Evolutionary conservation across 2,888 invertebrate genomes (phyloP).

Genomic region (Nomada hirtipes): DNA sequence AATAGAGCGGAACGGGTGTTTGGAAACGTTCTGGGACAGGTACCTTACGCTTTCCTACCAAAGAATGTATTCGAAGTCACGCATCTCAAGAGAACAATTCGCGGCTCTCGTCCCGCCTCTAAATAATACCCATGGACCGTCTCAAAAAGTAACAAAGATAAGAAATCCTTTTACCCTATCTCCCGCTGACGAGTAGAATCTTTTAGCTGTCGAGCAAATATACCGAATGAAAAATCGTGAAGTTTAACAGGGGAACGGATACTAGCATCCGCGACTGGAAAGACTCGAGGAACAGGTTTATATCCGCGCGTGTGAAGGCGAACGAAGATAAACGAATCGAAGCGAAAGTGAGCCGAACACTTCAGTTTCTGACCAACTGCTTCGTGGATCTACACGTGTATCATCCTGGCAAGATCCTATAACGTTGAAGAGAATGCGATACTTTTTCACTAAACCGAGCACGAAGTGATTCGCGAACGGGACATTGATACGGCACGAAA

Average conservation of each 20-base stretch:
- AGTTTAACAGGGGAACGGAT: conserved; percentile 15
- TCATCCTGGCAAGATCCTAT: neutral
- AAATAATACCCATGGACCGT: neutral
- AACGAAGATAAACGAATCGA: conserved; percentile 58
- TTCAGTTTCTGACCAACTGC: conserved; percentile 51
- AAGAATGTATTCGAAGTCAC: conserved; percentile 5
- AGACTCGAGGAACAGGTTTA: conserved; percentile 56
- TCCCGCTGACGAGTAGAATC: neutral
- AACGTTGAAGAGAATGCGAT: neutral
- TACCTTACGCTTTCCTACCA: conserved; percentile 1
- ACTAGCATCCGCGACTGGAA: conserved; percentile 44
- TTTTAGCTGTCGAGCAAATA: neutral
- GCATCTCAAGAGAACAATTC: neutral
- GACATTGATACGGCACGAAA: neutral
- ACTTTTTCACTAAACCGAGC: neutral
- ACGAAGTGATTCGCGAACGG: neutral
- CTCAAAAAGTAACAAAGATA: neutral
- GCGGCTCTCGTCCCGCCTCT: neutral
- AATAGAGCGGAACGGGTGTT: conserved; percentile 32
- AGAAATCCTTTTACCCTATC: neutral
- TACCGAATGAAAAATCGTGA: conserved; percentile 14
- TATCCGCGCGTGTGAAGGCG: conserved; percentile 54
- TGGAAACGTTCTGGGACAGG: conserved; percentile 12
- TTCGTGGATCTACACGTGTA: conserved; percentile 41
- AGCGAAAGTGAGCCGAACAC: conserved; percentile 55